Evolutionary conservation across 2,797 vertebrate genomes (phyloP).

Genomic region (Menidia menidia): DNA sequence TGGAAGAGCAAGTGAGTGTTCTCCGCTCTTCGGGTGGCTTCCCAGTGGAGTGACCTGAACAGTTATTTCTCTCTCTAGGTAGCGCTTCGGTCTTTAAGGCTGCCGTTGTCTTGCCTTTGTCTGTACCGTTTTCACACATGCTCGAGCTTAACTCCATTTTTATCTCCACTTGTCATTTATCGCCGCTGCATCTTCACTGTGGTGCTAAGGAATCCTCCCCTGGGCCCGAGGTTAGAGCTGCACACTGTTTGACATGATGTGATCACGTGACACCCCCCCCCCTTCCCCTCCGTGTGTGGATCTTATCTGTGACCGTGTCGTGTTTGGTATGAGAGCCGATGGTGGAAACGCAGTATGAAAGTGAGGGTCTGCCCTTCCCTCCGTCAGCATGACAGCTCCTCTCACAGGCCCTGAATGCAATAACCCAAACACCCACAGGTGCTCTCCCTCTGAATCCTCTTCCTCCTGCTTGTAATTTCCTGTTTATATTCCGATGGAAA

Average conservation of each 20-base stretch:
- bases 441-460: neutral
- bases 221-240: constrained; percentile 82
- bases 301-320: constrained; percentile 9
- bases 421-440: constrained; percentile 21
- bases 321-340: neutral
- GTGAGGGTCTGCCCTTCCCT: constrained; percentile 12
- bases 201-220: constrained; percentile 72
- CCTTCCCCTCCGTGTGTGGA: constrained; percentile 6
- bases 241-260: constrained; percentile 40
- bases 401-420: constrained; percentile 35
- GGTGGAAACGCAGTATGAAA: constrained; percentile 4
- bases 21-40: neutral
- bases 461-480: constrained; percentile 1
- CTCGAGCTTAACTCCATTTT: constrained; percentile 31
- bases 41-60: no score
- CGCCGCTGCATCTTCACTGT: constrained; percentile 51
- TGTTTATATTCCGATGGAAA: neutral
- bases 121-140: constrained; percentile 15
- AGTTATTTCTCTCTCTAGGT: no score
- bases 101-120: constrained; percentile 11
- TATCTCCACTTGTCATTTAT: constrained; percentile 44
- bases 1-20: constrained; percentile 89
- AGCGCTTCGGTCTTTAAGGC: neutral
- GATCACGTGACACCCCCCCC: constrained; percentile 13
- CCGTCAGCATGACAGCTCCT: constrained; percentile 31